phyloP scores from a whole-genome alignment of 2,113 vertebrate species.

The Cygnus buccinator region DNA sequence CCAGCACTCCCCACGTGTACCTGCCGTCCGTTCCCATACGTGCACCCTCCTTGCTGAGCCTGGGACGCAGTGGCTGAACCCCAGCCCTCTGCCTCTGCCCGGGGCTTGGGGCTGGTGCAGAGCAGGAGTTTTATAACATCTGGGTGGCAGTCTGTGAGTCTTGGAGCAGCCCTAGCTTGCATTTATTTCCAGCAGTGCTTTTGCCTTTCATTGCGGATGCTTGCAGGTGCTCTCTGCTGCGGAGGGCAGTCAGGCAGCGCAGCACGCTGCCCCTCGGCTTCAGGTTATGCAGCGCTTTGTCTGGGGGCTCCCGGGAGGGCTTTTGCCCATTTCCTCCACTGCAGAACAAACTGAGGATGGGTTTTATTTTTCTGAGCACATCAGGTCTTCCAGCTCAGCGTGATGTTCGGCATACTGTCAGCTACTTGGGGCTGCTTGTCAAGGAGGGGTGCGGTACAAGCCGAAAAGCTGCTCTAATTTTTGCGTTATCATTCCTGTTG shows the following conservation, averaged over 20 bases:
- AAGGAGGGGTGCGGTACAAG: constrained; percentile 19
- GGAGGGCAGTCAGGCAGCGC: background rate
- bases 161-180: background rate
- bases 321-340: background rate
- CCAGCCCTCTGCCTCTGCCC: background rate
- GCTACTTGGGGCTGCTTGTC: constrained; percentile 50
- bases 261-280: accelerated
- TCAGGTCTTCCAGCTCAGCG: constrained; percentile 32
- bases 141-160: background rate
- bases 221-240: background rate
- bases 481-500: constrained; percentile 55
- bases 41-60: accelerated
- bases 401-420: constrained; percentile 59
- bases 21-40: accelerated
- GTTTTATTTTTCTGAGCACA: constrained; percentile 40
- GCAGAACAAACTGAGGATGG: background rate
- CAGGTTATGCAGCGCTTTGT: background rate
- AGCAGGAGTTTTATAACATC: background rate
- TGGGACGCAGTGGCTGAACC: too few relatives aligned
- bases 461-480: constrained; percentile 65
- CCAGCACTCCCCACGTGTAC: accelerated
- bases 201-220: background rate
- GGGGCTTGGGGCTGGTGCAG: background rate
- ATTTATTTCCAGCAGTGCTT: background rate
- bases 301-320: background rate